phyloP scores from a whole-genome alignment of 2,113 vertebrate species.

The Oncorhynchus masou region DNA sequence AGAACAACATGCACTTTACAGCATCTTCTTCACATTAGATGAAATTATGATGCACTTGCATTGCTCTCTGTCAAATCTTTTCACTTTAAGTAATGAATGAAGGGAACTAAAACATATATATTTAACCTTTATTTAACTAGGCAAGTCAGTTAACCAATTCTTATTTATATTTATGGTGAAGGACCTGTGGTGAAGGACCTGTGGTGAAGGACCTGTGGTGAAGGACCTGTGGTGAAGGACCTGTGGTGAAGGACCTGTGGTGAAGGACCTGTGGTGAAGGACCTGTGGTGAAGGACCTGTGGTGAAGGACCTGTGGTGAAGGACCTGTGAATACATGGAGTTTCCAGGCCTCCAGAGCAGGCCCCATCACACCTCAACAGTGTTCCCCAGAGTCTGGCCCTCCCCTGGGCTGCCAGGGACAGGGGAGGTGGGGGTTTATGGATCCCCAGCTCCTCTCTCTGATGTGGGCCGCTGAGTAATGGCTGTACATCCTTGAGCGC shows the following conservation, averaged over 20 bases:
- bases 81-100: neutral
- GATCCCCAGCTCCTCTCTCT: slow-evolving; percentile 49
- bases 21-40: neutral
- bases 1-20: neutral
- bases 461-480: slow-evolving; percentile 73
- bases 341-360: slow-evolving; percentile 33
- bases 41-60: neutral
- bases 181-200: neutral
- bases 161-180: too few relatives aligned
- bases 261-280: too few relatives aligned
- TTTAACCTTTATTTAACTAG: too few relatives aligned
- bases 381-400: slow-evolving; percentile 28
- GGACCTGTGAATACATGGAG: slow-evolving; percentile 14
- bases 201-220: too few relatives aligned
- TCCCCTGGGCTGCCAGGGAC: slow-evolving; percentile 8
- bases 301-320: too few relatives aligned
- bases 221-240: too few relatives aligned
- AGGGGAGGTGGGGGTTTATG: slow-evolving; percentile 22
- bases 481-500: slow-evolving; percentile 64
- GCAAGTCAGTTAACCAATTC: too few relatives aligned
- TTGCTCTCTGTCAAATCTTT: neutral
- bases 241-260: too few relatives aligned
- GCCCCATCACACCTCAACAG: slow-evolving; percentile 55
- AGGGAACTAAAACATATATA: neutral
- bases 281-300: too few relatives aligned